Percentiles rank a stretch among this genome's conserved stretches.
Evolutionary conservation across 2,888 invertebrate genomes (phyloP).

Genomic region (Camptogramma bilineatum): DNA sequence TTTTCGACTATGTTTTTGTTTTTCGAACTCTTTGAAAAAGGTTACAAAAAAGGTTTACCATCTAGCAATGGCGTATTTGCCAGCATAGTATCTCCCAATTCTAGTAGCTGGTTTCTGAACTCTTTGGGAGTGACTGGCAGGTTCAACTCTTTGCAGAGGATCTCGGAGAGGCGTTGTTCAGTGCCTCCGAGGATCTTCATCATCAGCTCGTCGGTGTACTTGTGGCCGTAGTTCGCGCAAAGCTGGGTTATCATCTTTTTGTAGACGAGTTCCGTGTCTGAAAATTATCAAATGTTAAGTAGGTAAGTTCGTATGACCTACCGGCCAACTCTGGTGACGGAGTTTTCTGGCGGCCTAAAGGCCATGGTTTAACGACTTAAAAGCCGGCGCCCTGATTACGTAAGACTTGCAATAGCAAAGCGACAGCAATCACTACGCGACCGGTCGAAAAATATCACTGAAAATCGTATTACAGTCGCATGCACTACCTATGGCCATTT

Average conservation of each 20-base stretch:
- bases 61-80: constrained; percentile 87
- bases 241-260: constrained; percentile 89
- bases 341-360: too few relatives aligned
- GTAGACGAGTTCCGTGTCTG: constrained; percentile 94
- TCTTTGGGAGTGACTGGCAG: constrained; percentile 89
- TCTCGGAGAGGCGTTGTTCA: constrained; percentile 88
- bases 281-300: neutral
- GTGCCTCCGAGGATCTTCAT: constrained; percentile 91
- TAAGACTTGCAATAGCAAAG: too few relatives aligned
- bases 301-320: neutral
- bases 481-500: too few relatives aligned
- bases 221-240: constrained; percentile 89
- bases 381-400: too few relatives aligned
- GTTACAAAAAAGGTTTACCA: constrained; percentile 77
- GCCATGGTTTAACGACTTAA: too few relatives aligned
- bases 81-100: constrained; percentile 86
- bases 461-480: too few relatives aligned
- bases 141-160: constrained; percentile 88
- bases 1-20: neutral
- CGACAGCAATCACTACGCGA: too few relatives aligned
- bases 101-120: constrained; percentile 87
- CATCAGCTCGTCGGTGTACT: constrained; percentile 92
- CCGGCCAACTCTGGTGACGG: too few relatives aligned
- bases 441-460: too few relatives aligned
- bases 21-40: neutral